phyloP scores from a whole-genome alignment of 2,888 invertebrate genomes.

The Oscheius sp. region DNA sequence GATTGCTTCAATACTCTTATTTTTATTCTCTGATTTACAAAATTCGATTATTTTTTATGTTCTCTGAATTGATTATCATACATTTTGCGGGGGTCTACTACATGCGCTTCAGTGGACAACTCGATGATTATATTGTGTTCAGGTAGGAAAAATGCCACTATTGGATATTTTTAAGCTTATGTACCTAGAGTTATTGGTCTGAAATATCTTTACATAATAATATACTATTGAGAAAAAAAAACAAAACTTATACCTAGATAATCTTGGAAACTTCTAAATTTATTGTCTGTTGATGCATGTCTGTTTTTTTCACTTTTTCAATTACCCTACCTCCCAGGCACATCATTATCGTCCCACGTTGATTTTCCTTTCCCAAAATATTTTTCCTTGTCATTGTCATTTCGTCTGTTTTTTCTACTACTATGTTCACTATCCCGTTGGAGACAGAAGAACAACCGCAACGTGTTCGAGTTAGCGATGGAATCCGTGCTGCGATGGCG shows the following conservation, averaged over 20 bases:
- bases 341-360: not conserved
- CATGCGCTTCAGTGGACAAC: constrained; percentile 5
- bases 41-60: not conserved
- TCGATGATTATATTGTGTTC: constrained; percentile 23
- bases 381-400: not conserved
- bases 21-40: not conserved
- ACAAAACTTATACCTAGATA: too few relatives aligned
- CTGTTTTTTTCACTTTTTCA: not conserved
- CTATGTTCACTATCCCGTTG: not conserved
- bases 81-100: not conserved
- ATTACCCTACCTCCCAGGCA: not conserved
- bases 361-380: not conserved
- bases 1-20: not conserved
- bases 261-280: not conserved
- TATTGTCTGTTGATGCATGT: not conserved
- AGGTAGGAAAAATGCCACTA: not conserved
- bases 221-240: too few relatives aligned
- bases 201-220: too few relatives aligned
- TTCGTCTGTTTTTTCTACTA: not conserved
- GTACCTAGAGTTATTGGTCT: not conserved
- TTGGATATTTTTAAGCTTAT: not conserved
- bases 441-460: constrained; percentile 1
- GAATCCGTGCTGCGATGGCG: constrained; percentile 9
- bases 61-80: not conserved
- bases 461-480: constrained; percentile 12